Evolutionary conservation across 2,113 vertebrate species (phyloP).

Genomic region (Prochilodus magdalenae): DNA sequence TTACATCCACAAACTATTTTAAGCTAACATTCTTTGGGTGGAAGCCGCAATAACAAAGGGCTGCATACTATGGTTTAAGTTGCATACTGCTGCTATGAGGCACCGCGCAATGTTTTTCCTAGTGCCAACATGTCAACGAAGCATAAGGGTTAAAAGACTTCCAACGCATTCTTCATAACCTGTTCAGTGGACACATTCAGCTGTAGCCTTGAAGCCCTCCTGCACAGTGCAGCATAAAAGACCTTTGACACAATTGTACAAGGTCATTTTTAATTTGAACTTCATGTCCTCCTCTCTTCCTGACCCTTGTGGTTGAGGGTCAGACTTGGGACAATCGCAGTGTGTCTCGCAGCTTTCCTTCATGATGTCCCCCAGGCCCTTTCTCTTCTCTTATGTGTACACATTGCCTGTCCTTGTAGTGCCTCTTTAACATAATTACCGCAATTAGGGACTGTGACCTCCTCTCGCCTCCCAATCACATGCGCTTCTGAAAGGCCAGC

Average conservation of each 20-base stretch:
- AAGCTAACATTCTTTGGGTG: no score
- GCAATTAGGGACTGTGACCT: conserved; percentile 57
- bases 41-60: no score
- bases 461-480: conserved; percentile 56
- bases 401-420: conserved; percentile 29
- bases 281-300: conserved; percentile 12
- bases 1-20: no score
- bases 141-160: not conserved
- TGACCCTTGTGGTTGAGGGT: conserved; percentile 20
- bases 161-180: not conserved
- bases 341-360: conserved; percentile 13
- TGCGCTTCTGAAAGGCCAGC: conserved; percentile 46
- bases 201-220: not conserved
- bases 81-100: no score
- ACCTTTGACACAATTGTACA: conserved; percentile 26
- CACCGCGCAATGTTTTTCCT: no score
- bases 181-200: not conserved
- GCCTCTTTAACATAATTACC: conserved; percentile 61
- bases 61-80: no score
- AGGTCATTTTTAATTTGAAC: conserved; percentile 30
- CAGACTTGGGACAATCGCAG: conserved; percentile 25
- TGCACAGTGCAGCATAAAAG: conserved; percentile 11
- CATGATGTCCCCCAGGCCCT: not conserved
- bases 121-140: no score
- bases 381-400: conserved; percentile 8